Conservation (phyloP, 1,140 invertebrate genomes). For the Musca vetustissima region DNA sequence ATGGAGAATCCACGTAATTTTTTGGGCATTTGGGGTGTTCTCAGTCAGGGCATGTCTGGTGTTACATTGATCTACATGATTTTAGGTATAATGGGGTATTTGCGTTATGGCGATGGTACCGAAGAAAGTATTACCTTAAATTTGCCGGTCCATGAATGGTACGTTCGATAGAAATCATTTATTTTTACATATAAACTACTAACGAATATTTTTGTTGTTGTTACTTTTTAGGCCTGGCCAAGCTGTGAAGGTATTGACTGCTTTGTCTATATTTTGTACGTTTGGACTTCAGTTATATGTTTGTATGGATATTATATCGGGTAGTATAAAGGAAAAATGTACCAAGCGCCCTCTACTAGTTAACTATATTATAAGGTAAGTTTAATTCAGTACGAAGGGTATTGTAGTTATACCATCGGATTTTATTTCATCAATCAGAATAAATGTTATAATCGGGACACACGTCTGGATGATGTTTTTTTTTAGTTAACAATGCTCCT, state of each 20-base stretch:
- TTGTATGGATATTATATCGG: constrained; percentile 81
- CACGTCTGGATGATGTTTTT: too few relatives aligned
- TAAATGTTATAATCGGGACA: too few relatives aligned
- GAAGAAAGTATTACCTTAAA: constrained; percentile 75
- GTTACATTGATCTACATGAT: constrained; percentile 83
- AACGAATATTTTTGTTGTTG: constrained; percentile 30
- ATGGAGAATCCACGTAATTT: constrained; percentile 85
- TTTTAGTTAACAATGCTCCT: too few relatives aligned
- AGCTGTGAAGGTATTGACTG: constrained; percentile 83
- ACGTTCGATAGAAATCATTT: too few relatives aligned
- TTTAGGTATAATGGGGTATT: constrained; percentile 86
- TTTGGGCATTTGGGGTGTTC: constrained; percentile 79
- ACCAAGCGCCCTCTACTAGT: constrained; percentile 66
- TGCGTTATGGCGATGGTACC: constrained; percentile 71
- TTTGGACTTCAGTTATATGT: constrained; percentile 96
- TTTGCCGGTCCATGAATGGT: constrained; percentile 69
- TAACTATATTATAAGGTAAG: constrained; percentile 75
- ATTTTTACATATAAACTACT: not conserved
- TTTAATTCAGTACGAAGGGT: too few relatives aligned
- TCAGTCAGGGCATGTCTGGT: constrained; percentile 85
- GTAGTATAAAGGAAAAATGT: constrained; percentile 70
- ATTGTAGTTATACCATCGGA: too few relatives aligned
- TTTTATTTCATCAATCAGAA: too few relatives aligned
- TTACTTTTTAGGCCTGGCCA: constrained; percentile 74
- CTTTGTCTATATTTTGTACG: constrained; percentile 85